Base-by-base conservation (phyloP, 2,888 invertebrate species). In the Syrista parreyssii region DNA sequence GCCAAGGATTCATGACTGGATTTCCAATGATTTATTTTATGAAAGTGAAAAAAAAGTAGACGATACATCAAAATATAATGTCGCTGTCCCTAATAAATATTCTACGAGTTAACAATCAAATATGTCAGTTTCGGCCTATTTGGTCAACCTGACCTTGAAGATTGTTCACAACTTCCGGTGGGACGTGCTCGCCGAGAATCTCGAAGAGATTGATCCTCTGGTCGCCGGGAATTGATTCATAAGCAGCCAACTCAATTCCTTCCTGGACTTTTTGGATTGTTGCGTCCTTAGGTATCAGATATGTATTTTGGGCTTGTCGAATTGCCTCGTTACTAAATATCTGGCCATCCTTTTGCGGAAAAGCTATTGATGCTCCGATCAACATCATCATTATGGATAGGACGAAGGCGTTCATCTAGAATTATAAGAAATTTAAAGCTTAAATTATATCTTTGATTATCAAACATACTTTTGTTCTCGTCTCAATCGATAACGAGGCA, bases 261-360 rank as follows among this genome's bases (percentile, higher is more conserved):
- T 97, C 96, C 92, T 97, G 96, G 1, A 96, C 96, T 92, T 96
- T 96, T 92, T 97, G 97, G 82, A 97, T 97, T 89, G 96, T 95
- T 68, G 97, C 97, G 90, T 97, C 96, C 90, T 96, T 96, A 30
- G 97, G 97, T 86, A 97, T 97, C 80, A 97, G 93, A 88, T 95
- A 95, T 6, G 97, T 97, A 92, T 95, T 96, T 92, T 97, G 97
- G 0, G 97, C 97, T 92, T 97, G 97, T 81, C 95, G 94, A 91
- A 97, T 97, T 76, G 97, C 97, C 90, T 97, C 97, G 88, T 96
- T 95, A 87, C 96, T 95, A 92, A 96, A 97, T 79, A 95, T 95
- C 73, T 95, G 95, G 0, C 97, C 97, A 89, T 97, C 97, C 84
- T 96, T 95, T 89, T 95, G 95, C 4, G 96, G 96, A 76, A 93